Evolutionary conservation across 2,113 vertebrate species (phyloP), one percentile per base, ranked within the genome.

Genomic region (Microtus montanus): DNA sequence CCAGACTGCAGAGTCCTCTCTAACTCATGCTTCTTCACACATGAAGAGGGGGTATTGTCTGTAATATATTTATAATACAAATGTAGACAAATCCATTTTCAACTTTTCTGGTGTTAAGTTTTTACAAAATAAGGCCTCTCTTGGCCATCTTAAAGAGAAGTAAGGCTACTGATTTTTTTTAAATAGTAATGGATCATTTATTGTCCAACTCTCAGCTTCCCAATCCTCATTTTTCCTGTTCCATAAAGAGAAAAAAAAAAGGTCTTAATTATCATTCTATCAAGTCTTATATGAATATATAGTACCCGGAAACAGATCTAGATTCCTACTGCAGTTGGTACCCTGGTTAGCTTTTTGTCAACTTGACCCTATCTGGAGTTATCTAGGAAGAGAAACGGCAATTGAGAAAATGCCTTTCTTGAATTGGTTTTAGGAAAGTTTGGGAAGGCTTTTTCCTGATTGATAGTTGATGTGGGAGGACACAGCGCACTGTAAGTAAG

Each of bases 101-200:
- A 35, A 49, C 30, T 79, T 79, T 52, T 35, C 52, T 19, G 17
- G 4, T 71, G 75, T 33, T 30, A 77, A 61, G 22, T 64, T 91
- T 85, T 73, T 92, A 17, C 26, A 44, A 83, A 94, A 63, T 58
- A 87, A 92, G 20, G 44, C 82, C 35, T 92, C 86, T 85, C 75
- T 79, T 11, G 61, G 28, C 11, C 66, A 26, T 68, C 68, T 80
- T 74, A 74, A 84, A 82, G 70, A 85, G 33, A 89, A 79, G 54
- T 26, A 77, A 26, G 28, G 11, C 64, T 52, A 35, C 54, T 66
- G 92, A 20, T 54, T 54, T 66, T 8, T 1, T 38, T 93, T 71
- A 2, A 68, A 68, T 24, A n/a, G 73, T 79, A n/a, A 75, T 89
- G 24, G 22, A 17, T 41, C 66, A 19, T 19, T 63, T 47, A 41